phyloP scores from a whole-genome alignment of 2,113 vertebrate species.

The Ctenodactylus gundi region DNA sequence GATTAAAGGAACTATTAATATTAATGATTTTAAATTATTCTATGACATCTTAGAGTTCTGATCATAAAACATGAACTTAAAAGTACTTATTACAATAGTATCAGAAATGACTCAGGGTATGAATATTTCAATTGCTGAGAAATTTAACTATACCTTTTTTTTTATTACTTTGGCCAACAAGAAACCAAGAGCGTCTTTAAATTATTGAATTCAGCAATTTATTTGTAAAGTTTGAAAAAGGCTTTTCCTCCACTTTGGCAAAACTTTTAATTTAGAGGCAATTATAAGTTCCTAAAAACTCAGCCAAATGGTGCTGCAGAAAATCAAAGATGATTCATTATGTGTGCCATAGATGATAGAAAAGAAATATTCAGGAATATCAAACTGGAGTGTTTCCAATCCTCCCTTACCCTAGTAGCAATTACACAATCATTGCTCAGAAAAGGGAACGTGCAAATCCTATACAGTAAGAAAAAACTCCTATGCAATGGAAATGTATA shows the following conservation, averaged over 20 bases:
- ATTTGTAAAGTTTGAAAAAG: conserved; percentile 49
- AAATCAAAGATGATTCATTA: neutral
- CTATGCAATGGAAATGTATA: neutral
- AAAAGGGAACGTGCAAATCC: neutral
- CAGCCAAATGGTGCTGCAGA: neutral
- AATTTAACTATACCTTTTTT: conserved; percentile 38
- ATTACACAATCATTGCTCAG: neutral
- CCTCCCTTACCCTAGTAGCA: neutral
- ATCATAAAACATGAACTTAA: neutral
- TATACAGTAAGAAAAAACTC: neutral
- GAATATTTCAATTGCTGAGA: conserved; percentile 69
- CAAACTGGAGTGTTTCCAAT: neutral
- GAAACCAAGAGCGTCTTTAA: conserved; percentile 28
- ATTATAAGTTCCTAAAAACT: conserved; percentile 14
- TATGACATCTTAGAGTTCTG: conserved; percentile 43
- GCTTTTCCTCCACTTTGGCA: conserved; percentile 22
- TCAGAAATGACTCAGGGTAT: conserved; percentile 44
- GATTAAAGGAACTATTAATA: conserved; percentile 56
- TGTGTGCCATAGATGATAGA: neutral
- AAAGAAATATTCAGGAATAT: neutral
- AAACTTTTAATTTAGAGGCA: conserved; percentile 52
- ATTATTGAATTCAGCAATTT: conserved; percentile 62
- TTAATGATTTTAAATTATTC: conserved; percentile 63
- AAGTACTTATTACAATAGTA: conserved; percentile 52
- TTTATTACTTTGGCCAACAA: conserved; percentile 38